phyloP scores from a whole-genome alignment of 2,888 invertebrate genomes.

The Drosophila anceps region DNA sequence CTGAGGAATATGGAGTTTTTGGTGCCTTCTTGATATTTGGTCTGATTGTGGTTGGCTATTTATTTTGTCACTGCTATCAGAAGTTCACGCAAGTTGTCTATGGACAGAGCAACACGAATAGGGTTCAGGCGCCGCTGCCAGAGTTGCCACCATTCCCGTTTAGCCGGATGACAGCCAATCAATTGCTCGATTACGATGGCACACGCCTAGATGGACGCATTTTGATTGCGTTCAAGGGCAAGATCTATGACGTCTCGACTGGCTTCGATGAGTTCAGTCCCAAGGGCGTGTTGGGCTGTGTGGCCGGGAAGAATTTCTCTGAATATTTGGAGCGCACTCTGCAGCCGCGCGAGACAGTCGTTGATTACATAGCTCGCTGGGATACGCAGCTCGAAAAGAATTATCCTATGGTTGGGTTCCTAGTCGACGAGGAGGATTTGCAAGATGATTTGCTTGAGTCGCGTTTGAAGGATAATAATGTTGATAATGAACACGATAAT shows the following conservation, averaged over 20 bases:
- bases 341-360: neutral
- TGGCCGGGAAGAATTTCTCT: constrained; percentile 53
- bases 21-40: neutral
- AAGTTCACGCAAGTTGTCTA: neutral
- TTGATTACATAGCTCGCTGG: constrained; percentile 20
- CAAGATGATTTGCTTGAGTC: neutral
- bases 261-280: constrained; percentile 35
- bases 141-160: constrained; percentile 14
- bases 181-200: constrained; percentile 48
- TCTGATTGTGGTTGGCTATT: constrained; percentile 3
- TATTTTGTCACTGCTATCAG: constrained; percentile 3
- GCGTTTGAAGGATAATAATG: neutral
- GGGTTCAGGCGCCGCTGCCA: neutral
- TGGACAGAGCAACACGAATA: fast-evolving
- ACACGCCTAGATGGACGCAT: constrained; percentile 55
- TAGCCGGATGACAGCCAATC: neutral
- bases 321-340: constrained; percentile 29
- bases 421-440: neutral
- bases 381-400: constrained; percentile 8
- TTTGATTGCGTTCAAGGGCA: constrained; percentile 50
- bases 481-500: neutral
- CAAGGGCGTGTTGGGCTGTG: constrained; percentile 19
- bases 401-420: constrained; percentile 7
- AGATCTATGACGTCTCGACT: constrained; percentile 55
- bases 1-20: neutral